Conservation (phyloP, 2,797 vertebrate species). For the Rhinogobio ventralis region DNA sequence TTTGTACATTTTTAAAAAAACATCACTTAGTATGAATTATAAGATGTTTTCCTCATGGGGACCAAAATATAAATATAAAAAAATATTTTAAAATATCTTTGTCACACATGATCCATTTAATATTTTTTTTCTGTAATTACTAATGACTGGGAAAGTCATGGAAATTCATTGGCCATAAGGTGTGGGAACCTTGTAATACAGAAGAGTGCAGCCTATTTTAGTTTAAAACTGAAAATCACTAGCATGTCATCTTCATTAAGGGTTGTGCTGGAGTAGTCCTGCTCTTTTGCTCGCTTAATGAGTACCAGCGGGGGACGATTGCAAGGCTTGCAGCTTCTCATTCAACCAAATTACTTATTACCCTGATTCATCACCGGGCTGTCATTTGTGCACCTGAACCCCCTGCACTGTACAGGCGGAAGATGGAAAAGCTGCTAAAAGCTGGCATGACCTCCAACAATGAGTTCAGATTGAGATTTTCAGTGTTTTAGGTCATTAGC, state of each 20-base stretch:
- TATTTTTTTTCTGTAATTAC: neutral
- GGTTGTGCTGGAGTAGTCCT: slow-evolving; percentile 38
- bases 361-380: slow-evolving; percentile 70
- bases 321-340: slow-evolving; percentile 67
- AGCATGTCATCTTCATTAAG: slow-evolving; percentile 44
- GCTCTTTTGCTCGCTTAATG: slow-evolving; percentile 70
- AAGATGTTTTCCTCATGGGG: no score
- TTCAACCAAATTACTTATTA: slow-evolving; percentile 71
- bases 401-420: slow-evolving; percentile 60
- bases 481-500: slow-evolving; percentile 68
- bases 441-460: slow-evolving; percentile 64
- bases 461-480: slow-evolving; percentile 69
- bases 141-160: neutral
- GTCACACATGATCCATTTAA: neutral
- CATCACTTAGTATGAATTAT: no score
- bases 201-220: slow-evolving; percentile 24
- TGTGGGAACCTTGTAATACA: neutral
- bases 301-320: slow-evolving; percentile 54
- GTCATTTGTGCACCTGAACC: slow-evolving; percentile 63
- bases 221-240: slow-evolving; percentile 24
- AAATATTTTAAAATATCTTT: neutral
- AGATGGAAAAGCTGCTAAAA: slow-evolving; percentile 70
- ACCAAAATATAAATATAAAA: no score
- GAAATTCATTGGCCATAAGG: neutral
- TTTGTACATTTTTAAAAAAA: no score